Conservation (phyloP, 2,113 vertebrate species). For the Varanus salvator region DNA sequence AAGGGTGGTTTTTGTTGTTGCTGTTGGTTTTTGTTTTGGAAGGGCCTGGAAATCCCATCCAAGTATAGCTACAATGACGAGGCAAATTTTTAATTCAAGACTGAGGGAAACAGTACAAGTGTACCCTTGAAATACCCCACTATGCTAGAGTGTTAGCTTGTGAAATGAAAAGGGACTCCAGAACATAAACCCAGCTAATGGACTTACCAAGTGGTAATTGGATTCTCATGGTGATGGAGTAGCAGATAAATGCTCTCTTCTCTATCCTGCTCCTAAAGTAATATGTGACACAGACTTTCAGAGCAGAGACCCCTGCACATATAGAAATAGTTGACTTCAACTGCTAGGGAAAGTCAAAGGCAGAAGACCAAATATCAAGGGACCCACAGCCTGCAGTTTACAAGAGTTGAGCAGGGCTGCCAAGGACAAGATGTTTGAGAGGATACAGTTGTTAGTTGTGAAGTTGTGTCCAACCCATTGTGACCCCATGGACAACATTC, state of each 20-base stretch:
- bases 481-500: too few relatives aligned
- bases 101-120: slow-evolving; percentile 43
- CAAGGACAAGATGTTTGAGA: too few relatives aligned
- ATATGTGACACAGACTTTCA: background rate
- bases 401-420: too few relatives aligned
- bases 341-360: too few relatives aligned
- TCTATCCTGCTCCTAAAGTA: background rate
- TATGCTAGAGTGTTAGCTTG: slow-evolving; percentile 31
- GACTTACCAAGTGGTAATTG: background rate
- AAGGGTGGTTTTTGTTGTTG: background rate
- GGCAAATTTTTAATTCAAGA: slow-evolving; percentile 44
- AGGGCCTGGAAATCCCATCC: slow-evolving; percentile 16
- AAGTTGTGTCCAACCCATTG: too few relatives aligned
- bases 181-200: slow-evolving; percentile 20
- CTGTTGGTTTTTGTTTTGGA: background rate
- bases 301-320: background rate
- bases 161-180: slow-evolving; percentile 19
- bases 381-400: too few relatives aligned
- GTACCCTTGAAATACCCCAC: slow-evolving; percentile 46
- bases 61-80: slow-evolving; percentile 46
- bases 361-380: too few relatives aligned
- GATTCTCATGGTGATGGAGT: background rate
- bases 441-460: too few relatives aligned
- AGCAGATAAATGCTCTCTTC: background rate
- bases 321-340: background rate